Evolutionary conservation across 1,140 invertebrate genomes (phyloP), one percentile per base, ranked within the genome.

Genomic region (Diplogasteroides magnus): DNA sequence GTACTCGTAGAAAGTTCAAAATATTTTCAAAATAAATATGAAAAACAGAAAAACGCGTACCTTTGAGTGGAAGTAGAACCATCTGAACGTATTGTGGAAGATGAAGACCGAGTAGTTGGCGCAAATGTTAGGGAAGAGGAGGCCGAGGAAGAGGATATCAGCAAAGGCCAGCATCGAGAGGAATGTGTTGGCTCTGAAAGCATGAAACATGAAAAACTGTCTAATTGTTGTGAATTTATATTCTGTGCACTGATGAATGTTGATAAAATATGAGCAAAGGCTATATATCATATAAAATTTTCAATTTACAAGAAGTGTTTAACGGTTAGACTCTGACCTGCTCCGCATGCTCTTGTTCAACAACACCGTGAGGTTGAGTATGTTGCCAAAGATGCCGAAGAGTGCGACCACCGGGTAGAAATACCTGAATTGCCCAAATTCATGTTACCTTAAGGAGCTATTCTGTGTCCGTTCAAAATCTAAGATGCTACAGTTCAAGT

Each of bases 311-410:
- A n/a, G 29, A 14, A 31, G 13, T 31, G 29, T 27, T 48, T 14
- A 64, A 31, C 25, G 25, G 28, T n/a, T 25, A n/a, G 13, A 55
- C 15, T 19, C 19, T 31, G 26, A 74, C 72, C 73, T 55, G 59
- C 74, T 76, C 55, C 79, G 68, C 78, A 80, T 80, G 61, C 69
- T 71, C 62, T 65, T 64, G 62, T 80, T 83, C 29, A 80, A 63
- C n/a, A 80, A 64, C 0, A 80, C 78, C 14, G 80, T 82, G 31
- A 80, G 61, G 56, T 80, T 80, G 29, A 80, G 71, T 23, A 66
- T 64, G 59, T 80, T 80, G 63, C 78, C 78, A 23, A 80, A 58
- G 48, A 80, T 80, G 6, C 78, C 78, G 61, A 82, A 82, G n/a
- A 80, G 67, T 28, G 72, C 75, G 1, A 80, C 59, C 27, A 69